Base-by-base conservation (phyloP, 2,113 vertebrate genomes). In the Cardinalis cardinalis region DNA sequence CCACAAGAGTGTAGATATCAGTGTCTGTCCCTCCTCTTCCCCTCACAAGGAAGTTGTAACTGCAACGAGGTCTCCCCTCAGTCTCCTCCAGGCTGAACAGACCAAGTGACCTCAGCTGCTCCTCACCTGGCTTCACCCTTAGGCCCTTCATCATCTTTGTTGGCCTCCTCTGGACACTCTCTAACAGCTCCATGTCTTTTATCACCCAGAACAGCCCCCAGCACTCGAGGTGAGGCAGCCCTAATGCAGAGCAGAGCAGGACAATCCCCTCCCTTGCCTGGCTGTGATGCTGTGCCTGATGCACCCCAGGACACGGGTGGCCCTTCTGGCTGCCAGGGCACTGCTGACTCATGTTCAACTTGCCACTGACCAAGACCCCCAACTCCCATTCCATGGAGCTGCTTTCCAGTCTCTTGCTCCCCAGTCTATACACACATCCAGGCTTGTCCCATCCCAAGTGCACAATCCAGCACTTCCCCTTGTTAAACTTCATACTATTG, bases 271-370 rank as follows among this genome's bases (percentile, higher is more conserved):
- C 36, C 41, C 36, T 49, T 12, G 9, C 18, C 41, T 0, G 0
- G 34, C 56, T 87, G 28, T 0, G 29, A 56, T 56, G 29, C 41
- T 73, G 13, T 15, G 10, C 34, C 49, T 64, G 59, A 48, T 64
- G 56, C 7, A 0, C 7, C 18, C 26, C 31, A 64, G 75, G 43
- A 36, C 21, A 49, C 0, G 0, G 9, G 2, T 26, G 43, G 2
- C 18, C 8, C 26, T 65, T 3, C 36, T 51, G 59, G 32, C 36
- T n/a, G 23, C 5, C 58, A 72, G 36, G 43, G 8, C 51, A 51
- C 51, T 58, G 51, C 32, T 58, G 43, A 0, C 7, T 44, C 15
- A 7, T 0, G 1, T 21, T 38, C 14, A 64, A 0, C 18, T 24
- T 51, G 36, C 1, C 15, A 38, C 0, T 0, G 0, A 11, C 12